A percentile compares a stretch with the other conserved stretches of the same genome.
phyloP scores from a whole-genome alignment of 1,140 invertebrate species.

The Pseudoatta argentina region DNA sequence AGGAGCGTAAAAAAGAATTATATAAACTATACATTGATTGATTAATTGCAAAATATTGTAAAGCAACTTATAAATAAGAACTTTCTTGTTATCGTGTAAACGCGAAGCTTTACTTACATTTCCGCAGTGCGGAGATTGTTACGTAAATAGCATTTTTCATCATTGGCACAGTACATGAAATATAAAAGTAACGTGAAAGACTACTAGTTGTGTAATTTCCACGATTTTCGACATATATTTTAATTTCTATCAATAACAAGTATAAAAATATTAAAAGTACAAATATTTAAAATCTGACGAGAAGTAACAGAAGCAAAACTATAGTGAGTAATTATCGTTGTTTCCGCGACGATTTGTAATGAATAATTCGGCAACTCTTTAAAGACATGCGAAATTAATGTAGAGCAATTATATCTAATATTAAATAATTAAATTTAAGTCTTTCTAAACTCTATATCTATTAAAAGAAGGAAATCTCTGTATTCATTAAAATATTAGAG shows the following conservation, averaged over 20 bases:
- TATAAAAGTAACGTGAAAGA: slow-evolving; percentile 5
- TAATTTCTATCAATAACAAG: neutral
- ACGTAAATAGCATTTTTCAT: slow-evolving; percentile 38
- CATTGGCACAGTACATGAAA: slow-evolving; percentile 27
- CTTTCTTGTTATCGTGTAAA: slow-evolving; percentile 14
- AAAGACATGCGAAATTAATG: neutral
- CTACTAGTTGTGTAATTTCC: slow-evolving; percentile 24
- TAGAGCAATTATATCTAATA: neutral
- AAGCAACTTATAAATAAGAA: neutral
- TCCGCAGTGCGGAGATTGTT: neutral
- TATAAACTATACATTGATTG: neutral
- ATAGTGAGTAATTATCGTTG: neutral
- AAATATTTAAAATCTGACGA: neutral
- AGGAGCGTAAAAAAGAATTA: neutral
- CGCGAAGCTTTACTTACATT: neutral
- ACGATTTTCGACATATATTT: neutral
- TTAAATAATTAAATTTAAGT: neutral
- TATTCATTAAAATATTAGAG: neutral
- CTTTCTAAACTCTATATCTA: neutral
- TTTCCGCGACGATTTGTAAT: neutral
- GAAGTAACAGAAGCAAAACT: neutral
- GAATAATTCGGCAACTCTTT: neutral
- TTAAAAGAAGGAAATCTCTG: neutral
- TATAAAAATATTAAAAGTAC: neutral
- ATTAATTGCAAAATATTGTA: neutral